Evolutionary conservation across 2,797 vertebrate genomes (phyloP).

Genomic region (Sebastes taczanowskii): DNA sequence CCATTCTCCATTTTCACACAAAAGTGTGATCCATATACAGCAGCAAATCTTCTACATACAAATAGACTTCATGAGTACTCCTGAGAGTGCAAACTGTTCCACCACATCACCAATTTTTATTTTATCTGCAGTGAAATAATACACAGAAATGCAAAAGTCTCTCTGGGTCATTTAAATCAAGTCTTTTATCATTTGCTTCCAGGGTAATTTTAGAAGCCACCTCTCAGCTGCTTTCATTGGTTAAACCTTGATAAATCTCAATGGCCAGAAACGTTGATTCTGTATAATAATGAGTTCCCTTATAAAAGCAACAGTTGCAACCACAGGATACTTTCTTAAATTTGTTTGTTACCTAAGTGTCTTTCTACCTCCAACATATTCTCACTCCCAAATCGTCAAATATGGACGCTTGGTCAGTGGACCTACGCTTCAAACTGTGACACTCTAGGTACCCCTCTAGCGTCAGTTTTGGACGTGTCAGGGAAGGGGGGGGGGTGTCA

Average conservation of each 20-base stretch:
- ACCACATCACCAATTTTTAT: neutral
- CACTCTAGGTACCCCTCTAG: neutral
- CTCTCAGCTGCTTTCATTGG: neutral
- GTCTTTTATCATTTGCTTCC: neutral
- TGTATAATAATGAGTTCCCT: neutral
- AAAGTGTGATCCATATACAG: neutral
- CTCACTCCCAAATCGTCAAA: neutral
- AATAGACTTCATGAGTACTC: neutral
- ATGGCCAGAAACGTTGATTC: neutral
- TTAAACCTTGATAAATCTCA: neutral
- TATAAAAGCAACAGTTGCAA: neutral
- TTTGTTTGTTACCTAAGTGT: neutral
- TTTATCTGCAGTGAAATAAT: neutral
- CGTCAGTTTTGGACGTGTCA: neutral
- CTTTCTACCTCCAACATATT: neutral
- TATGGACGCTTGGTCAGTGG: no score
- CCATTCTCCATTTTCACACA: neutral
- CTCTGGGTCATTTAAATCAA: neutral
- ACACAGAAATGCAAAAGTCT: neutral
- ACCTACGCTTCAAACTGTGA: neutral
- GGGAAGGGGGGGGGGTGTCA: neutral
- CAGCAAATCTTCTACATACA: neutral
- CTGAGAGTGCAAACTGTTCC: neutral
- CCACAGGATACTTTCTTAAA: neutral
- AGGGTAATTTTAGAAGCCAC: neutral